Base-by-base conservation (phyloP, 2,113 vertebrate species). In the Heterochromis multidens region DNA sequence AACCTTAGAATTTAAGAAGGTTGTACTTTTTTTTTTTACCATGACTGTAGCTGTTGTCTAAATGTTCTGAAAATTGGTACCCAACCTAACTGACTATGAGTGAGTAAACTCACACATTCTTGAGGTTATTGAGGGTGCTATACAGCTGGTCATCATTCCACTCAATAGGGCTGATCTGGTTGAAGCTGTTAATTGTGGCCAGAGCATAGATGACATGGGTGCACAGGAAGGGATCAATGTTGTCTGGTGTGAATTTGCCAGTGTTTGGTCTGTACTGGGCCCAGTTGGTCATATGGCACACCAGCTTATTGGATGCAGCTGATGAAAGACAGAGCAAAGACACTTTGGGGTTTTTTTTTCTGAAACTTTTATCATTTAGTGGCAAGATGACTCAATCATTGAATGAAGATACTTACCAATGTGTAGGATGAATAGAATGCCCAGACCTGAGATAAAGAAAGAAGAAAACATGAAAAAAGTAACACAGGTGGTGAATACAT, bases 201-300 rank as follows among this genome's bases (percentile, higher is more conserved):
- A 97, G 77, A 17, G 81, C 1, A n/a, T 96, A 97, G 80, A 97
- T 89, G 35, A 97, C 79, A 14, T 97, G 96, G 4, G 96, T 96
- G 93, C 96, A 97, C 49, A 97, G 90, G 92, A 94, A 96, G 0
- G 96, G 96, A 81, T 97, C 95, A 1, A 97, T 89, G 58, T 97
- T 92, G 5, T 94, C 93, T 2, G 95, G 33, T 1, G 89, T 93
- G 88, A 96, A 97, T 52, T 89, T 95, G 7, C 61, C 96, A 40
- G 1, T 10, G 17, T 31, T 65, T 3, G 93, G 91, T 29, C 96
- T 93, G 84, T 97, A 96, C 91, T 97, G 96, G 79, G 94, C 94
- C 96, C 96, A 97, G 88, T 96, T 97, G 83, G 95, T 96, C 79
- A 97, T 93, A 89, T 97, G 96, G 46, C 96, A 97, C 60, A 96